Base-by-base conservation (phyloP, 2,113 vertebrate genomes). In the Meriones unguiculatus region DNA sequence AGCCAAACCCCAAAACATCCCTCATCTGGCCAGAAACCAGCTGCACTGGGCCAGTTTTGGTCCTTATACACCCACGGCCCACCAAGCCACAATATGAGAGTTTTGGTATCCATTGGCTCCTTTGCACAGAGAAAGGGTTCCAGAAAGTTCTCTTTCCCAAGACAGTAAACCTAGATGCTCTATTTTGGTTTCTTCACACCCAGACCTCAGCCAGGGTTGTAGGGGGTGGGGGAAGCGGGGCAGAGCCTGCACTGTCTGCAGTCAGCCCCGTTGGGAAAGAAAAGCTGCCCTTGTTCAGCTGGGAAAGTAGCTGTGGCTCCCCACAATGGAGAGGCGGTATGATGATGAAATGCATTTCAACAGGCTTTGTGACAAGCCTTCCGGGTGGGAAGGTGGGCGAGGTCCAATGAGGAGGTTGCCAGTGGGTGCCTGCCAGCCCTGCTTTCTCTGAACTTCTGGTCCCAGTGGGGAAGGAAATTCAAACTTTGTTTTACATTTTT, bases 381-480 rank as follows among this genome's bases (percentile, higher is more conserved):
- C 85, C 88, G 59, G 78, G 87, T 94, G 80, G 86, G 85, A 46
- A 9, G 67, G 87, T 89, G 41, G 81, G 88, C 0, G 28, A 82
- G 86, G 81, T 62, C 65, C 75, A 72, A 90, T 1, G 75, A 95
- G 67, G 46, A 92, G 90, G 69, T 0, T 95, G 11, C 69, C 91
- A 85, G 65, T 24, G 78, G 93, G 0, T 7, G 0, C 41, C 78
- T 81, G 41, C 70, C 94, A 93, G 72, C 91, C 11, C 0, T 70
- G 32, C 77, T 97, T 97, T 73, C 93, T n/a, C 93, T 97, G 77
- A 64, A 94, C 88, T 88, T 32, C 72, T 88, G 96, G 81, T 57
- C 87, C 82, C 13, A 32, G 59, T 90, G 97, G 90, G 69, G 98
- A 97, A 97, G 97, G 97, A 98, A 97, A 97, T 98, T 94, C 90